Percentiles rank a stretch among this genome's conserved stretches.
Evolutionary conservation across 2,113 vertebrate species (phyloP).

Genomic region (Vulpes lagopus): DNA sequence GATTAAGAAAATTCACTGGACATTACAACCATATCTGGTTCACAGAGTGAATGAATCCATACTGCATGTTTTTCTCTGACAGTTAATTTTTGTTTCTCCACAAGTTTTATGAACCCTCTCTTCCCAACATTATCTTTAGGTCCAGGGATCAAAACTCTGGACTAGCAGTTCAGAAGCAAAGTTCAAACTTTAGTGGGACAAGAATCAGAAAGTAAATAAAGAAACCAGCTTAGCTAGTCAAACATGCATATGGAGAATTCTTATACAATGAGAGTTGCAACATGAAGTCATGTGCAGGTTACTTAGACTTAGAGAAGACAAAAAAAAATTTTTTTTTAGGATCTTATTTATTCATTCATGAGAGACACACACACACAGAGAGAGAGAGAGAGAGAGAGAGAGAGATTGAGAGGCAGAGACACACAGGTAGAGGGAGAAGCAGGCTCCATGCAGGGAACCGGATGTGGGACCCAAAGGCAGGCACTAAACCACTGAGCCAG

Average conservation of each 20-base stretch:
- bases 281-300: neutral
- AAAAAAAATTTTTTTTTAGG: neutral
- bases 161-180: neutral
- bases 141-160: neutral
- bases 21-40: neutral
- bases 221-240: neutral
- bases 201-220: neutral
- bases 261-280: neutral
- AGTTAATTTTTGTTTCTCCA: neutral
- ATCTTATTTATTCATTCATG: too few species aligned
- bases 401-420: too few species aligned
- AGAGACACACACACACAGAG: too few species aligned
- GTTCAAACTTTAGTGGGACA: neutral
- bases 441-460: too few species aligned
- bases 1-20: neutral
- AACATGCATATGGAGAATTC: neutral
- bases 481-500: too few species aligned
- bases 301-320: neutral
- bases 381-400: too few species aligned
- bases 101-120: neutral
- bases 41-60: neutral
- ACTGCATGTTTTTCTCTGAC: neutral
- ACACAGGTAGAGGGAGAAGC: too few species aligned
- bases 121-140: neutral
- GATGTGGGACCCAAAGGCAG: too few species aligned